Evolutionary conservation across 64 coral and sea anemone genomes (phyloP).

Genomic region (Acropora tenuis): DNA sequence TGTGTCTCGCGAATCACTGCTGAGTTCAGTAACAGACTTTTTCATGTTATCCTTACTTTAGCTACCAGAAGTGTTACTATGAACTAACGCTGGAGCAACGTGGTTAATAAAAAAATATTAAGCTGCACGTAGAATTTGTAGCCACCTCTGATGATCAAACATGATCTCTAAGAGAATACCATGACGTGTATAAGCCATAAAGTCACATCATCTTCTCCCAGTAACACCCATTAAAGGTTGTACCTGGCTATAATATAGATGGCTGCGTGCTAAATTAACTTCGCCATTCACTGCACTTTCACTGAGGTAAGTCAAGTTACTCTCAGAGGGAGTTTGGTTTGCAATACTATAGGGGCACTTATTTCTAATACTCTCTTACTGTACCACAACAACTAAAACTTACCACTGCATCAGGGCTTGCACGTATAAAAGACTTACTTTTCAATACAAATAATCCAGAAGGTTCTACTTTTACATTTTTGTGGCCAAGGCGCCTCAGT

Average conservation of each 20-base stretch:
- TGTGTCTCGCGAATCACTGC: not conserved
- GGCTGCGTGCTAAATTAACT: constrained; percentile 39
- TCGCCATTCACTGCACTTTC: not conserved
- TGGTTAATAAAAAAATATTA: constrained; percentile 47
- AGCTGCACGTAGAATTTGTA: constrained; percentile 34
- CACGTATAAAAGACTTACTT: constrained; percentile 58
- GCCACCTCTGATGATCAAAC: constrained; percentile 45
- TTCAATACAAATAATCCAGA: constrained; percentile 62
- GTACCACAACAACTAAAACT: constrained; percentile 53
- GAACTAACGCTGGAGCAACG: too few species aligned
- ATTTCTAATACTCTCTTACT: constrained; percentile 15
- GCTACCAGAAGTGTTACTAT: too few species aligned
- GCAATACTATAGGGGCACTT: constrained; percentile 60
- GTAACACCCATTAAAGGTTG: constrained; percentile 66
- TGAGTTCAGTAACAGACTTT: not conserved
- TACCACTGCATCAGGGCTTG: constrained; percentile 63
- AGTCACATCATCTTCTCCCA: constrained; percentile 60
- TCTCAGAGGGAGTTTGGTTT: constrained; percentile 20
- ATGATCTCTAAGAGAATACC: constrained; percentile 65
- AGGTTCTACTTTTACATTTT: constrained; percentile 34
- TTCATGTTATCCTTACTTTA: too few species aligned
- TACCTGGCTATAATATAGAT: constrained; percentile 72
- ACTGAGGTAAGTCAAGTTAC: constrained; percentile 43
- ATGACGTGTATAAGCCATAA: constrained; percentile 73
- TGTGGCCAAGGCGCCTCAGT: constrained; percentile 43